Conservation (phyloP, 2,888 invertebrate genomes). For the Drosophila monieri region DNA sequence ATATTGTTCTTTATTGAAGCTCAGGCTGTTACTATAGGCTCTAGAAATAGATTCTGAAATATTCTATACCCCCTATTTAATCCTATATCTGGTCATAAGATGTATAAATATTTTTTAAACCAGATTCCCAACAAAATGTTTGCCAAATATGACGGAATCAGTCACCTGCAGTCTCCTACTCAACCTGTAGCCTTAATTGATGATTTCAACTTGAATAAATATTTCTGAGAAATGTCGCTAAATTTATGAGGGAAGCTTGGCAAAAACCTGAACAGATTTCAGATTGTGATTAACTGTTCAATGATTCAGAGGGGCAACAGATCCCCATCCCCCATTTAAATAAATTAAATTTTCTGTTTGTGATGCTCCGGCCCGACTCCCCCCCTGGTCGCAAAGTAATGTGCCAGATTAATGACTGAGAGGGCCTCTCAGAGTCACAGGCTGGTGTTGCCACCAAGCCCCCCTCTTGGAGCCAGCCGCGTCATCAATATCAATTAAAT, state of each 20-base stretch:
- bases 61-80: neutral
- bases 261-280: conserved; percentile 36
- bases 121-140: neutral
- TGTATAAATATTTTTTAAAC: neutral
- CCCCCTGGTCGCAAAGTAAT: conserved; percentile 35
- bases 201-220: conserved; percentile 25
- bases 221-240: conserved; percentile 26
- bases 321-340: conserved; percentile 49
- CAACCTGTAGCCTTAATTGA: conserved; percentile 10
- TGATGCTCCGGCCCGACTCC: conserved; percentile 5
- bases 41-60: too few species aligned
- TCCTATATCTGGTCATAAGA: neutral
- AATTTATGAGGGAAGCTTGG: conserved; percentile 15
- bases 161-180: neutral
- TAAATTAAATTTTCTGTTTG: conserved; percentile 46
- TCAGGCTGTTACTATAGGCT: neutral
- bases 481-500: conserved; percentile 74
- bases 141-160: conserved; percentile 5
- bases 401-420: conserved; percentile 46
- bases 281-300: conserved; percentile 38
- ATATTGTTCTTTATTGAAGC: neutral
- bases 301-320: conserved; percentile 39
- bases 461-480: conserved; percentile 7
- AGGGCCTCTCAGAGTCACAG: conserved; percentile 15
- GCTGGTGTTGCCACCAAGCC: conserved; percentile 8